Base-by-base conservation (phyloP, 92 coral and sea anemone species). In the Plumapathes pennacea region DNA sequence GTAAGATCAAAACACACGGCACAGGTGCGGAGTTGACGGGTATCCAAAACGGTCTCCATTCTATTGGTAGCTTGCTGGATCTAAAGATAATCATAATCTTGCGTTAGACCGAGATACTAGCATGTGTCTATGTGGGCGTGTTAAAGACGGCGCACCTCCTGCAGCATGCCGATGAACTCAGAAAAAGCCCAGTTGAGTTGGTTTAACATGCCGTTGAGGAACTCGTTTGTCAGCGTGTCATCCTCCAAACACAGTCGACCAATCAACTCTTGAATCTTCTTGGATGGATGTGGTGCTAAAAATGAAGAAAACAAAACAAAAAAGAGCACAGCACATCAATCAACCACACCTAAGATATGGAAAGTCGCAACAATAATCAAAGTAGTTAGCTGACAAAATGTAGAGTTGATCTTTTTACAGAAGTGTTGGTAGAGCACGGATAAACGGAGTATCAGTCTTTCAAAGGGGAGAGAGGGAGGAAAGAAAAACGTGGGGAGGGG, bases 141-240 rank as follows among this genome's bases (percentile, higher is more conserved):
- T 8, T 8, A 36, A 13, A 36, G 40, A 36, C 13, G 40, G 40
- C 8, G 40, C 9, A 85, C 97, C 94, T 92, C 96, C 55, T 88
- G 98, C 5, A 92, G 50, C 98, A 92, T 88, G n/a, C 96, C 98
- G 38, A 92, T 92, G 25, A 92, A 92, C 68, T 92, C 98, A 3
- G 98, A 92, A 54, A 92, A 92, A 10, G 98, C 95, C 98, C 98
- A 92, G 90, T 92, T 92, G 4, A 92, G 74, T 64, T 92, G 98
- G 71, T 92, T 92, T 44, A 92, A 61, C 47, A 92, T 79, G 40
- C 98, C 98, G 44, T 92, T 92, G 5, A 92, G 69, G 52, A 92
- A 92, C 71, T 86, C 88, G 51, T 80, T 79, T 1, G 96, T 85
- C 12, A 92, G 76, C 49, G 77, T 72, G 32, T 80, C 79, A 52